Percentiles rank a stretch among this genome's conserved stretches.
These are phyloP conservation scores for Diachasmimorpha longicaudata DNA, from an alignment of 1,140 invertebrate species.

Conservation along the genomic window DNA sequence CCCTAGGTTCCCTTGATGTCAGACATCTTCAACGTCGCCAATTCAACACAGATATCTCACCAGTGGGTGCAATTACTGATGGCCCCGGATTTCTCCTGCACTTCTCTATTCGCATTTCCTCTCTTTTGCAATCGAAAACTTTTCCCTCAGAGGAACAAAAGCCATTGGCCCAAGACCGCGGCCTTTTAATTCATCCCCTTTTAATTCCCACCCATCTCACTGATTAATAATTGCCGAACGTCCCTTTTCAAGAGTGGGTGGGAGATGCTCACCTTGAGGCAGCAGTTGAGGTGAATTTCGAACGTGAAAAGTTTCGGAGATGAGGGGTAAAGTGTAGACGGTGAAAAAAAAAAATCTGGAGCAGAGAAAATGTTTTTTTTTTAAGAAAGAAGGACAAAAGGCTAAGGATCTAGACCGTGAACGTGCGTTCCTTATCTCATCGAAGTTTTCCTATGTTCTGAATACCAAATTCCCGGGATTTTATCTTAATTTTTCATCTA, in stretches of 20 bases:
- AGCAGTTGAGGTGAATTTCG: not conserved
- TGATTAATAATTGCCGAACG: conserved; percentile 26
- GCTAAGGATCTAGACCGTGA: not conserved
- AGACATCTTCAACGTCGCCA: not conserved
- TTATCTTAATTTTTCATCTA: not conserved
- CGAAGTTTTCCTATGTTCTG: not conserved
- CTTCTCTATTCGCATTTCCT: not conserved
- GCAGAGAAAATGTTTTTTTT: not conserved
- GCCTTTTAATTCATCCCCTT: conserved; percentile 29
- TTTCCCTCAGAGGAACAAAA: conserved; percentile 28
- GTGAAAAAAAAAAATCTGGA: not conserved
- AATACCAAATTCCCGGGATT: not conserved
- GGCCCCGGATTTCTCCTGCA: not conserved
- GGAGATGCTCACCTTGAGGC: conserved; percentile 1
- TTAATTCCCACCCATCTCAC: conserved; percentile 24
- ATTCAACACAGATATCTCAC: not conserved
- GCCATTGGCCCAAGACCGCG: conserved; percentile 13
- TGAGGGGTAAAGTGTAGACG: not conserved
- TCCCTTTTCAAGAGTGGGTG: not conserved
- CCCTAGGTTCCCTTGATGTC: too few species aligned
- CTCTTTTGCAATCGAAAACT: conserved; percentile 22
- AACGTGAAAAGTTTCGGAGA: conserved; percentile 23
- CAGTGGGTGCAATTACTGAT: not conserved
- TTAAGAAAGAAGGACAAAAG: not conserved
- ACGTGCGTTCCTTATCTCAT: conserved; percentile 3